Base-by-base conservation (phyloP, 2,888 invertebrate species). In the Chalcis sispes region DNA sequence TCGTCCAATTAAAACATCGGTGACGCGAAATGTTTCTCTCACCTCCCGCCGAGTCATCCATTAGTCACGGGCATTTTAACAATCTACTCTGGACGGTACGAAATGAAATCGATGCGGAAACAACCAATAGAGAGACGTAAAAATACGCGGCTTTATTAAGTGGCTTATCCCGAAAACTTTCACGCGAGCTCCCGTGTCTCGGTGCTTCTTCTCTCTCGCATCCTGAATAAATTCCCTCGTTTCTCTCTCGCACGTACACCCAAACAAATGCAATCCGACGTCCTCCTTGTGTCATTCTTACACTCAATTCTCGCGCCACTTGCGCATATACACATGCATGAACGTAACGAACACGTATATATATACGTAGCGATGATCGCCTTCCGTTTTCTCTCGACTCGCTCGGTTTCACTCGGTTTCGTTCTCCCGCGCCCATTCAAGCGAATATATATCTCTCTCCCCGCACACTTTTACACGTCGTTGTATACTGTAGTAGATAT, bases 151-250 rank as follows among this genome's bases (percentile, higher is more conserved):
- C 54, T 61, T 65, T 52, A 27, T 40, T 74, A 70, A 18, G 2
- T 66, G 59, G 71, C 78, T 67, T 65, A 72, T 65, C 58, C 77
- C 74, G 75, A 78, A 80, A 80, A 79, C 80, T 75, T 79, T 79
- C 79, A 77, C 77, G 80, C 77, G 69, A n/a, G 69, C 70, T 50
- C 58, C 67, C n/a, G n/a, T n/a, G n/a, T n/a, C n/a, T 58, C 54
- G n/a, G 7, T 1, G 13, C 67, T 13, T 67, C 67, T 42, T 62
- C 56, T 36, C 42, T 2, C 7, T 20, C 18, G 20, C 56, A 56
- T 56, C 66, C 66, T 56, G 40, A 42, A 56, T 67, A 67, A 32
- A 59, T 61, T 25, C 18, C 36, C 10, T 4, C n/a, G n/a, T n/a
- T 7, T 36, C 36, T 36, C 36, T 36, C 10, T 36, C 42, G 42